Percentiles rank a stretch among this genome's conserved stretches.
Evolutionary conservation across 2,797 vertebrate species (phyloP).

Genomic region (Peromyscus melanophrys): DNA sequence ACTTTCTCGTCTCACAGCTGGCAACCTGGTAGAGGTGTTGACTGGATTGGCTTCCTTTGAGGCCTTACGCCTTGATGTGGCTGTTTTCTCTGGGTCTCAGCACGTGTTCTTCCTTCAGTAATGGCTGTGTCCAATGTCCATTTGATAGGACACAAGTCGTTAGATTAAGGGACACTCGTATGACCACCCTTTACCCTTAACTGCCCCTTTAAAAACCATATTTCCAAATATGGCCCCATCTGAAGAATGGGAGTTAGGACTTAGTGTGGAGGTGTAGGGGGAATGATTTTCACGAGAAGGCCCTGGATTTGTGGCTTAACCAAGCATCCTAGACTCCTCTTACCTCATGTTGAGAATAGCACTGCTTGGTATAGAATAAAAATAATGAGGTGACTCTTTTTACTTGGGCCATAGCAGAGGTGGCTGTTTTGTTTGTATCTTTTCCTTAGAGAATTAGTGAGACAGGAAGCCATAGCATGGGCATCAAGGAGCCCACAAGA

Average conservation of each 20-base stretch:
- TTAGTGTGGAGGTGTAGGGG: not conserved
- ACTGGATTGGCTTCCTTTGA: not conserved
- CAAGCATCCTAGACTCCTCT: not conserved
- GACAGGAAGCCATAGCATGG: not conserved
- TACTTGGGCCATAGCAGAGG: not conserved
- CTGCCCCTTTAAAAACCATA: not conserved
- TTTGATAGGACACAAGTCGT: not conserved
- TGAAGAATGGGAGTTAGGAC: not conserved
- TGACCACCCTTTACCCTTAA: not conserved
- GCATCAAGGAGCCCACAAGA: rapidly evolving
- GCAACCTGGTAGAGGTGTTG: not conserved
- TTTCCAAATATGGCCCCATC: not conserved
- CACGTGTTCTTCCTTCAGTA: rapidly evolving
- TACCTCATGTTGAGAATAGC: not conserved
- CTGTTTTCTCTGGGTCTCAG: rapidly evolving
- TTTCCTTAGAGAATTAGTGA: not conserved
- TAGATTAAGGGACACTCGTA: not conserved
- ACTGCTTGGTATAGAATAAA: not conserved
- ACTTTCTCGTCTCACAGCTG: not conserved
- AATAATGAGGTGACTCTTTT: not conserved
- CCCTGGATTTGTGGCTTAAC: not conserved
- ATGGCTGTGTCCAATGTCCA: not conserved
- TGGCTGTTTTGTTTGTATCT: not conserved
- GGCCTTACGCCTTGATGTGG: not conserved
- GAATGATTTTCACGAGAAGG: not conserved